Evolutionary conservation across 2,797 vertebrate genomes (phyloP).

Genomic region (Lacerta agilis): DNA sequence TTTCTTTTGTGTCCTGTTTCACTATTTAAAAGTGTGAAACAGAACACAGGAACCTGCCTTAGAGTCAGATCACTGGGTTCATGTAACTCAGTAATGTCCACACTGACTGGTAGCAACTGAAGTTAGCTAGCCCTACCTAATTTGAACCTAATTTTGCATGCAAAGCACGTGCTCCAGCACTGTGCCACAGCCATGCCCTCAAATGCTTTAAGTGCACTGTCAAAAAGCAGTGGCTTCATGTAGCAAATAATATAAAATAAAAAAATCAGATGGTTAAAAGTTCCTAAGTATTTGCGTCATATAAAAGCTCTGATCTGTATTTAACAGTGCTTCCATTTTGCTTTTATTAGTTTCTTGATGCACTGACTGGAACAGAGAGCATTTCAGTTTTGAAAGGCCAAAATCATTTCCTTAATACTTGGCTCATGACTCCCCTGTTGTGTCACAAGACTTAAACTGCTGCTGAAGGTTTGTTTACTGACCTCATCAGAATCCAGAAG

Average conservation of each 20-base stretch:
- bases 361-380: neutral
- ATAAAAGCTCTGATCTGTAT: neutral
- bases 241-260: neutral
- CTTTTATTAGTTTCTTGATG: slow-evolving; percentile 26
- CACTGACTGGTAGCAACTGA: too few species aligned
- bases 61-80: too few species aligned
- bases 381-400: slow-evolving; percentile 38
- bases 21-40: neutral
- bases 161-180: too few species aligned
- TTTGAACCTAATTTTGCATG: too few species aligned
- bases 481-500: slow-evolving; percentile 87
- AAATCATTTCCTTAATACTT: slow-evolving; percentile 37
- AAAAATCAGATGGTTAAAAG: neutral
- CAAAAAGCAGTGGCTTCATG: neutral
- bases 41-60: too few species aligned
- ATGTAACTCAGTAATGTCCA: too few species aligned
- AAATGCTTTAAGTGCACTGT: neutral
- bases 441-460: slow-evolving; percentile 51
- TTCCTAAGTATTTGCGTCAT: neutral
- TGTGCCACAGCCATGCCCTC: too few species aligned
- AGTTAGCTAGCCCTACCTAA: too few species aligned
- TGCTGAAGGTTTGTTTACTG: slow-evolving; percentile 70
- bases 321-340: neutral
- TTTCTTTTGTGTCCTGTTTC: neutral
- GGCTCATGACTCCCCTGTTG: slow-evolving; percentile 52